Base-by-base conservation (phyloP, 2,888 invertebrate species). In the Eilema sororculum region DNA sequence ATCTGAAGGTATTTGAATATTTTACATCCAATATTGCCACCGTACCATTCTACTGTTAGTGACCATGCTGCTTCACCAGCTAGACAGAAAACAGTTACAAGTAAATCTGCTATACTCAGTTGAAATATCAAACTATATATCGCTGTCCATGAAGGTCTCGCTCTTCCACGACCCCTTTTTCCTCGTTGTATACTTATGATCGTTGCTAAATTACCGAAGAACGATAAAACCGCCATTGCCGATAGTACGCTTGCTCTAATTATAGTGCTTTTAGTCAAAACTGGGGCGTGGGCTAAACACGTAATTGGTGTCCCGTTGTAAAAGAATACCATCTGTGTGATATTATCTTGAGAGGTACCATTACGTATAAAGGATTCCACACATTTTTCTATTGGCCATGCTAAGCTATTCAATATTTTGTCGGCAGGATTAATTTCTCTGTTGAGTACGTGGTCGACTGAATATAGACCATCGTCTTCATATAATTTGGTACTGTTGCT, bases 31-130 rank as follows among this genome's bases (percentile, higher is more conserved):
- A 96, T 88, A 84, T 98, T 97, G 3, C 97, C 98, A 20, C 97
- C 98, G 63, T 97, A 92, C 98, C 98, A 98, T 75, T 97, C 96
- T 0, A 98, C 98, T 0, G 97, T 97, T 68, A 97, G 97, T 59
- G 96, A 97, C 98, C 98, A 98, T 0, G 97, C 96, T 0, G 98
- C 97, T 84, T 98, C 98, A 0, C 97, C 98, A 5, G 97, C 96
- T 75, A 98, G 96, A 87, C 98, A 98, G 90, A 98, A 98, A 63
- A 97, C 93, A 0, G 98, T 97, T 8, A 98, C 98, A 33, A 98
- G 91, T 22, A 98, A 94, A 91, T 98, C 98, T 2, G 98, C 98
- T 65, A 98, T 96, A 20, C 98, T 97, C n/a, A 98, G 93, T 86
- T 98, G 98, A 68, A 97, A 96, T 83, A 98, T 97, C 61, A 98